These are phyloP conservation scores for Brachypterus glaber DNA, from an alignment of 2,888 invertebrate species.

Conservation along the genomic window DNA sequence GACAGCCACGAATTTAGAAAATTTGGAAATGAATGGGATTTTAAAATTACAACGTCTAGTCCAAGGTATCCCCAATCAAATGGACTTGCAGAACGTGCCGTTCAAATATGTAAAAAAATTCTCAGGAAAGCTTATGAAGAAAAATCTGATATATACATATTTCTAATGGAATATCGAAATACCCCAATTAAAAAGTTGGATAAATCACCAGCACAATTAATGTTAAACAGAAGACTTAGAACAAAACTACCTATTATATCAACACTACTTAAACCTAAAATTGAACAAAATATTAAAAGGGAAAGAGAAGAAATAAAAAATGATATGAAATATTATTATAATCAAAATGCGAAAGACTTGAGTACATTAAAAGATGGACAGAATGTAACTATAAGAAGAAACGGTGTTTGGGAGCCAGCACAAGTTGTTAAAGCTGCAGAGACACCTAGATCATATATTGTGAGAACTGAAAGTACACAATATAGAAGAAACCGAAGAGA, in stretches of 20 bases:
- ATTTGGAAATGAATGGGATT: constrained; percentile 20
- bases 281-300: not conserved
- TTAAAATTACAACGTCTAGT: constrained; percentile 18
- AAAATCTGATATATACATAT: not conserved
- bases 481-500: not conserved
- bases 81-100: constrained; percentile 21
- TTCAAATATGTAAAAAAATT: constrained; percentile 18
- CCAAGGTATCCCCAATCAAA: constrained; percentile 19
- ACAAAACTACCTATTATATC: constrained; percentile 1
- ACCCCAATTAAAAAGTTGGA: constrained; percentile 1
- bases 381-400: not conserved
- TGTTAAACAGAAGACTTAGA: not conserved
- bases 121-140: constrained; percentile 12
- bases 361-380: not conserved
- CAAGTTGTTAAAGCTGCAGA: not conserved
- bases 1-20: constrained; percentile 14
- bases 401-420: not conserved
- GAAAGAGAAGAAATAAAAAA: not conserved
- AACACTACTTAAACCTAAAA: not conserved
- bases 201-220: constrained; percentile 2
- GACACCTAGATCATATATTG: not conserved
- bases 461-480: not conserved
- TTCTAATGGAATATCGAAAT: constrained; percentile 4
- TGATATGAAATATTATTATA: not conserved
- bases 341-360: not conserved